phyloP scores from a whole-genome alignment of 2,888 invertebrate genomes.

The Cataglyphis rosenhaueri region DNA sequence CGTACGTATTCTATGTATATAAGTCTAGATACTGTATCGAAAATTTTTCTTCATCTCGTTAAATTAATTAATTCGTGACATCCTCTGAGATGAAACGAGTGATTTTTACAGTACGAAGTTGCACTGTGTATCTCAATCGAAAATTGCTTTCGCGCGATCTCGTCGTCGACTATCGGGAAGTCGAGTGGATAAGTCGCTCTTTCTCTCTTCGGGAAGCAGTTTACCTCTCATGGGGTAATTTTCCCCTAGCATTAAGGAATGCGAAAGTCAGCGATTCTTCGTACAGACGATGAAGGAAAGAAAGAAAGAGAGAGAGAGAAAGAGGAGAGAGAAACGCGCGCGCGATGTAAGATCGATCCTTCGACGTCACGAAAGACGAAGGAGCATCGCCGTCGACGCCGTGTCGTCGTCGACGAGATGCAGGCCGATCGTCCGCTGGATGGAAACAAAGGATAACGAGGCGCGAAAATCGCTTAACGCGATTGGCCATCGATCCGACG shows the following conservation, averaged over 20 bases:
- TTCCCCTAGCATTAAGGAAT: conserved; percentile 58
- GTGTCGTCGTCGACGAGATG: conserved; percentile 47
- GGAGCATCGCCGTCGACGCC: conserved; percentile 48
- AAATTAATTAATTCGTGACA: conserved; percentile 41
- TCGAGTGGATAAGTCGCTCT: conserved; percentile 31
- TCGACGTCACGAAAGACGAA: conserved; percentile 47
- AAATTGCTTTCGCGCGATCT: conserved; percentile 35
- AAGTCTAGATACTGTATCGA: background rate
- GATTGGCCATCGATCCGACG: conserved; percentile 82
- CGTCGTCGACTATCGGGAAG: conserved; percentile 31
- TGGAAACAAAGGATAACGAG: conserved; percentile 82
- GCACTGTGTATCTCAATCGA: conserved; percentile 43
- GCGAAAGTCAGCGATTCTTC: conserved; percentile 56
- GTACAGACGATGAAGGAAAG: conserved; percentile 25
- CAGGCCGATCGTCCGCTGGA: conserved; percentile 60
- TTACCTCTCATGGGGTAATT: conserved; percentile 45
- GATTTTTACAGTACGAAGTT: conserved; percentile 34
- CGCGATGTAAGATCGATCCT: conserved; percentile 60
- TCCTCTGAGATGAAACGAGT: background rate
- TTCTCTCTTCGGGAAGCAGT: conserved; percentile 10
- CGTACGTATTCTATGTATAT: no score
- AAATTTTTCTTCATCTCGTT: background rate
- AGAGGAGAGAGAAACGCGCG: background rate
- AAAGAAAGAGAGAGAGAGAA: background rate
- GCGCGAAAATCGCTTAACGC: conserved; percentile 83